Base-by-base conservation (phyloP, 2,888 invertebrate species). In the Dinocampus coccinellae region DNA sequence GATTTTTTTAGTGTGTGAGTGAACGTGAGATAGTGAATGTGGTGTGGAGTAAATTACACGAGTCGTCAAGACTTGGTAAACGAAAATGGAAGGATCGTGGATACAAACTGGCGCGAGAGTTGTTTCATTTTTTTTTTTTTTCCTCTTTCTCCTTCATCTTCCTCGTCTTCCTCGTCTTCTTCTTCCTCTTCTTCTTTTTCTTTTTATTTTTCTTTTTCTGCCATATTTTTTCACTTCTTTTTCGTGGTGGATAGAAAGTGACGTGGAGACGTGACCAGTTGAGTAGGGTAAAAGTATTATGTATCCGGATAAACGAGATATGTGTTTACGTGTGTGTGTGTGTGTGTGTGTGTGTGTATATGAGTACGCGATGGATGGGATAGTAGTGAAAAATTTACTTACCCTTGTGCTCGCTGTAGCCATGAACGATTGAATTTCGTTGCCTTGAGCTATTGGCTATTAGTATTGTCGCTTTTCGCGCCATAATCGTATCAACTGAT, bases 401-500 rank as follows among this genome's bases (percentile, higher is more conserved):
- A 83, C 82, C 80, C 78, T 80, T 64, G 81, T 47, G 20, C 16
- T 47, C 16, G 24, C 39, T 13, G 63, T 77, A 79, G 83, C 82
- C 82, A 83, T 81, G 78, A 77, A 79, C 78, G 77, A 76, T 75
- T 73, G 76, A 72, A 69, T 77, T 4, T 64, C 60, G 39, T 62
- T 33, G 57, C 67, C 47, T 63, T 73, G 75, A 77, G 78, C 74
- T 75, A 74, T 73, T 73, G 76, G 72, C 73, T 76, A 72, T 74
- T 55, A 13, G 75, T 65, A 73, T 73, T 72, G 76, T 77, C 75
- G 69, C 73, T 80, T 77, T 70, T 74, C 77, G 71, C 78, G 78
- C 81, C 82, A 82, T 84, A 76, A 78, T 78, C 77, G 16, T 16
- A 16, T 16, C 16, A 68, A 73, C 69, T 68, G 74, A 72, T 75